These are phyloP conservation scores for Netta rufina DNA, from an alignment of 2,797 vertebrate genomes.

Conservation along the genomic window DNA sequence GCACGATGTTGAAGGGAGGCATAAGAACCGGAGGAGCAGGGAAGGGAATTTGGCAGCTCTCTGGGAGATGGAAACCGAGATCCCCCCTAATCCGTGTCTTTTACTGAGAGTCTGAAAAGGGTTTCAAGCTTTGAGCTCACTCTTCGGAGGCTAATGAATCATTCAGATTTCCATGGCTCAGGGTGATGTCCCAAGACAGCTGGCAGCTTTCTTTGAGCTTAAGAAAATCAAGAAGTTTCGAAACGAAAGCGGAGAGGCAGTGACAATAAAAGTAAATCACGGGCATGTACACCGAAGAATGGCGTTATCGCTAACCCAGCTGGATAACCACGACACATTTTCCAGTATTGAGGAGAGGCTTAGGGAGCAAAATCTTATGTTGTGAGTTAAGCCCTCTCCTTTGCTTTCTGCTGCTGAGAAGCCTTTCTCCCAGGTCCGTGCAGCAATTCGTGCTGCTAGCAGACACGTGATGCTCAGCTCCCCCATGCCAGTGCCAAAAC, in stretches of 20 bases:
- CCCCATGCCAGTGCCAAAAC: not conserved
- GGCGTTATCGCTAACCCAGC: not conserved
- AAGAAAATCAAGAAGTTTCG: slow-evolving; percentile 7
- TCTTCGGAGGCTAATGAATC: slow-evolving; percentile 28
- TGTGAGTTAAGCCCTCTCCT: not conserved
- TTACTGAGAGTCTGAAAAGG: not conserved
- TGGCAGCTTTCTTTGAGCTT: slow-evolving; percentile 33
- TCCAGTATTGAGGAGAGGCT: not conserved
- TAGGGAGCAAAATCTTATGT: not conserved
- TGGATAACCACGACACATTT: not conserved
- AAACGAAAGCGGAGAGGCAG: not conserved
- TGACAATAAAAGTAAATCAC: not conserved
- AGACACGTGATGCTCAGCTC: not conserved
- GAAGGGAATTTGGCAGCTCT: slow-evolving; percentile 23
- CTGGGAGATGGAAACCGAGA: slow-evolving; percentile 31
- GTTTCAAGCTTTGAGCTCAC: slow-evolving; percentile 27
- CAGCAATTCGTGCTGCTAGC: fast-evolving
- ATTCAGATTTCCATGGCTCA: slow-evolving; percentile 35
- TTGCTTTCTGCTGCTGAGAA: not conserved
- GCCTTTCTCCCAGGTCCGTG: not conserved
- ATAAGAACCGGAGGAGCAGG: fast-evolving
- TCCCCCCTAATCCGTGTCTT: not conserved
- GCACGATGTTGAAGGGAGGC: not conserved
- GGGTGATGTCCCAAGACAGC: slow-evolving; percentile 57
- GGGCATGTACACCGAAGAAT: not conserved